These are phyloP conservation scores for Hylaeus anthracinus DNA, from an alignment of 1,140 invertebrate species.

Conservation along the genomic window DNA sequence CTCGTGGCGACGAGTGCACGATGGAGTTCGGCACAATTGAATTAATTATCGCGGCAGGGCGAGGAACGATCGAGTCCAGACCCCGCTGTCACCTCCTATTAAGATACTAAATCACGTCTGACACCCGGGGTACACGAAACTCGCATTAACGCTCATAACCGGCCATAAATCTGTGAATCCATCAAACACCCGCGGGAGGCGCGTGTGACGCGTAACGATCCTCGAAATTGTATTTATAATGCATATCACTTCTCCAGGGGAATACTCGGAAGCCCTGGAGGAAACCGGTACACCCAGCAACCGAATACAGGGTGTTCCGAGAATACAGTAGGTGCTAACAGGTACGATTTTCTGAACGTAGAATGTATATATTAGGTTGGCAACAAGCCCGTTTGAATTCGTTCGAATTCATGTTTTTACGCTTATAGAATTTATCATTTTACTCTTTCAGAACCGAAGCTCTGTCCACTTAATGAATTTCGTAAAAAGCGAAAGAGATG, in stretches of 20 bases:
- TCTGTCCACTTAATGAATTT: too few relatives aligned
- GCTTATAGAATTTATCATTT: too few relatives aligned
- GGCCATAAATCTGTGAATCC: conserved; percentile 46
- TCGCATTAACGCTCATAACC: conserved; percentile 55
- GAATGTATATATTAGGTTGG: too few relatives aligned
- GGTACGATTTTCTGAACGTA: background rate
- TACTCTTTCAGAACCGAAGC: too few relatives aligned
- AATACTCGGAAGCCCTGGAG: background rate
- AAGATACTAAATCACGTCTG: conserved; percentile 56
- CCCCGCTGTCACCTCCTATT: conserved; percentile 52
- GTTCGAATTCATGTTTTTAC: too few relatives aligned
- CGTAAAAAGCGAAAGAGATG: too few relatives aligned
- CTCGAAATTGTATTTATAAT: conserved; percentile 19
- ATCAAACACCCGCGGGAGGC: conserved; percentile 23
- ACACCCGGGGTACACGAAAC: conserved; percentile 50
- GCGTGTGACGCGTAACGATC: conserved; percentile 4
- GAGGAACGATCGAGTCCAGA: conserved; percentile 43
- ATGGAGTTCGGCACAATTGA: conserved; percentile 31
- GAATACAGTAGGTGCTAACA: background rate
- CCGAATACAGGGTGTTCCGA: background rate
- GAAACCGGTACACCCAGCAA: background rate
- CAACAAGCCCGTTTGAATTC: too few relatives aligned
- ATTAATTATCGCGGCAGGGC: conserved; percentile 55
- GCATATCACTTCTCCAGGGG: background rate
- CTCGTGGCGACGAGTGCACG: background rate